Percentiles rank a stretch among this genome's conserved stretches.
phyloP scores from a whole-genome alignment of 2,113 vertebrate genomes.

The Ornithorhynchus anatinus region DNA sequence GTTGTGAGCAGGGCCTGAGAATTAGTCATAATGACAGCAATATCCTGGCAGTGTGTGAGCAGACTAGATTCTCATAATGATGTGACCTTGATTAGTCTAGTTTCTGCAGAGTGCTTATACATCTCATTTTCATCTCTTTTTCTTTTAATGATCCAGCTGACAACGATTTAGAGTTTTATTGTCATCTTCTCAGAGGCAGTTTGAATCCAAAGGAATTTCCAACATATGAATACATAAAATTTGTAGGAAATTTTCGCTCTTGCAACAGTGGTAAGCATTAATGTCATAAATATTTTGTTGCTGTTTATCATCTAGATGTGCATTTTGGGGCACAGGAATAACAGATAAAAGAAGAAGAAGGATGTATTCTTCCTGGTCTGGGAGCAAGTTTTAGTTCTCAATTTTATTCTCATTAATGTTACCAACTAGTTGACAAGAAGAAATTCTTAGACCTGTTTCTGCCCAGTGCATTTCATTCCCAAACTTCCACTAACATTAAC shows the following conservation, averaged over 20 bases:
- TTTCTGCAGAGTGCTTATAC: conserved; percentile 48
- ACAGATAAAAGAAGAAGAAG: background rate
- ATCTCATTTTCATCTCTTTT: conserved; percentile 48
- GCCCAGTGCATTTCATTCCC: background rate
- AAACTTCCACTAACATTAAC: background rate
- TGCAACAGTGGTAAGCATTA: conserved; percentile 81
- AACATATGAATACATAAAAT: conserved; percentile 86
- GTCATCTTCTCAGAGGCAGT: conserved; percentile 84
- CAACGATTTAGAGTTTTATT: conserved; percentile 83
- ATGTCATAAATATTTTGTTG: conserved; percentile 38
- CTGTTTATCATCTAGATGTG: conserved; percentile 48
- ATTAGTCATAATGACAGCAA: background rate
- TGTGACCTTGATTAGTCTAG: conserved; percentile 32
- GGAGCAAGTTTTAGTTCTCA: background rate
- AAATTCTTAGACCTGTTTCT: background rate
- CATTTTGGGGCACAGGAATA: background rate
- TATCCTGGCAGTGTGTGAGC: background rate
- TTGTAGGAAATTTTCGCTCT: conserved; percentile 82
- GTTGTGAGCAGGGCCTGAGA: background rate
- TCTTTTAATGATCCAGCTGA: conserved; percentile 73
- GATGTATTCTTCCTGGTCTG: background rate
- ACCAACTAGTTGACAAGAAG: background rate
- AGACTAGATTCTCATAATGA: background rate
- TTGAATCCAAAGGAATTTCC: conserved; percentile 84
- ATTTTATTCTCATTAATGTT: background rate